Conservation (phyloP, 2,113 vertebrate genomes). For the Epinephelus fuscoguttatus region DNA sequence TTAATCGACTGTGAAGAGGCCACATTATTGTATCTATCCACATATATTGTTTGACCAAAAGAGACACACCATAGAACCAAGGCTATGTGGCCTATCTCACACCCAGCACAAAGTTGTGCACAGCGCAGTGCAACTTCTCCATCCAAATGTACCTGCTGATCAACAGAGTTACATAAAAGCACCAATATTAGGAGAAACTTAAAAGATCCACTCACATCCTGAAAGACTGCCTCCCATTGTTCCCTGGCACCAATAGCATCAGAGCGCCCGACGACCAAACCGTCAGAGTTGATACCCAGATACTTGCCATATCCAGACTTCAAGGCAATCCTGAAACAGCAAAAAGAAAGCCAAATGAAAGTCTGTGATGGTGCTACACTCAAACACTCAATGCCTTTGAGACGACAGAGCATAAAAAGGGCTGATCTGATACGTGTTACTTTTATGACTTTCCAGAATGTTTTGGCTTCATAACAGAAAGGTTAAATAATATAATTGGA, state of each 20-base stretch:
- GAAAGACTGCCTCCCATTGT: constrained; percentile 97
- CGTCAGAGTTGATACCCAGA: constrained; percentile 94
- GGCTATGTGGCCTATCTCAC: too few species aligned
- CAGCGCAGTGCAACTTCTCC: too few species aligned
- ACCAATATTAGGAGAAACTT: background rate
- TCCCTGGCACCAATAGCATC: constrained; percentile 97
- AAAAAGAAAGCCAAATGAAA: background rate
- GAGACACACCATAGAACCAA: too few species aligned
- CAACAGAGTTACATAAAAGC: background rate
- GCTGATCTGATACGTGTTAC: background rate
- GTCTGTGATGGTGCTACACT: background rate
- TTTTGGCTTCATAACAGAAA: constrained; percentile 8
- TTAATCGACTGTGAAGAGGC: too few species aligned
- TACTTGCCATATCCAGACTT: constrained; percentile 99
- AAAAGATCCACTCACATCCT: constrained; percentile 88
- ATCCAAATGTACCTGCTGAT: background rate
- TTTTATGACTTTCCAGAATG: background rate
- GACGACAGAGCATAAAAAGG: background rate
- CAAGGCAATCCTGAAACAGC: constrained; percentile 88
- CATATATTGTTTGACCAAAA: too few species aligned
- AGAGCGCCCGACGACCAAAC: constrained; percentile 93
- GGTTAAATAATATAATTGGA: background rate
- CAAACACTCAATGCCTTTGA: background rate
- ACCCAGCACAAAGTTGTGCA: too few species aligned
- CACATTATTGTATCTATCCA: too few species aligned